Percentiles rank a stretch among this genome's conserved stretches.
Conservation (phyloP, 2,113 vertebrate species). For the Erythrolamprus reginae region DNA sequence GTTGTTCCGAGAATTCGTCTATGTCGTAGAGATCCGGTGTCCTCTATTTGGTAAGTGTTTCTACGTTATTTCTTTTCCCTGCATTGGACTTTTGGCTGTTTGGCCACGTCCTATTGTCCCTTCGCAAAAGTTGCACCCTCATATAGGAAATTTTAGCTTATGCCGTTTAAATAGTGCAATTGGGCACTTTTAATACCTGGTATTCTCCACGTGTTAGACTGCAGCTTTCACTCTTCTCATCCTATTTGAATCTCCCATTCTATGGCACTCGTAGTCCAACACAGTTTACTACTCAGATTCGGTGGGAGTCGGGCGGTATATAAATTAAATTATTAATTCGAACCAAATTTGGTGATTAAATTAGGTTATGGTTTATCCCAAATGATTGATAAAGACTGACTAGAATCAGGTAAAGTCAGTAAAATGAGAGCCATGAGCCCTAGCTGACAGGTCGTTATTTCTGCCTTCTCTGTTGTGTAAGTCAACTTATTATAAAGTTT, state of each 20-base stretch:
- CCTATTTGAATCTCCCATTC: background rate
- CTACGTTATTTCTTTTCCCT: background rate
- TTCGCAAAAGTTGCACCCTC: background rate
- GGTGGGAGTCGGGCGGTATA: background rate
- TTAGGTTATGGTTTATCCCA: background rate
- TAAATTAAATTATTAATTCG: background rate
- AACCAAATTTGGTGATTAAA: background rate
- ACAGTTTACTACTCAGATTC: background rate
- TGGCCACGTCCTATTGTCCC: background rate
- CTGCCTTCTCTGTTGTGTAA: background rate
- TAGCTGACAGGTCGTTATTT: background rate
- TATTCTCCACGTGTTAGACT: background rate
- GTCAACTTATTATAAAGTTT: background rate
- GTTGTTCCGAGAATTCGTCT: accelerated
- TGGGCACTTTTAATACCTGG: background rate
- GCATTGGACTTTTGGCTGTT: background rate
- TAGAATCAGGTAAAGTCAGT: background rate
- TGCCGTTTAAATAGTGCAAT: background rate
- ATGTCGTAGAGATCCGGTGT: accelerated
- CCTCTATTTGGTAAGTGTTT: background rate
- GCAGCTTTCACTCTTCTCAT: background rate
- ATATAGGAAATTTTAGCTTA: background rate
- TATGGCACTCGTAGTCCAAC: background rate
- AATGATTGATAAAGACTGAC: background rate
- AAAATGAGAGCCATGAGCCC: background rate